A percentile compares a stretch with the other conserved stretches of the same genome.
These are phyloP conservation scores for Electrophaes corylata DNA, from an alignment of 2,888 invertebrate genomes.

Conservation along the genomic window DNA sequence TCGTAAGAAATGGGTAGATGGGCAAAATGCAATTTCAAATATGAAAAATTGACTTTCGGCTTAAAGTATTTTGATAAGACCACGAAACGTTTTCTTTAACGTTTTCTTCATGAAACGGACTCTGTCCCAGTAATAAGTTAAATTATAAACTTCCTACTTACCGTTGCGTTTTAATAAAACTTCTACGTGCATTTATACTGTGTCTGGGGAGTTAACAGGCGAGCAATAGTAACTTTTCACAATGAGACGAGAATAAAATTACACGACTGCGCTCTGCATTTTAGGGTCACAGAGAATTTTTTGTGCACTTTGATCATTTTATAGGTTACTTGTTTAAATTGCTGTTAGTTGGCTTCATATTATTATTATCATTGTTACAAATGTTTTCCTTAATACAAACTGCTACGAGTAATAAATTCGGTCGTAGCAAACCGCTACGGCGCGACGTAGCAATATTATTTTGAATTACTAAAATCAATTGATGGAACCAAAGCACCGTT, in stretches of 20 bases:
- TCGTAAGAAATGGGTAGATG: not conserved
- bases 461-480: slow-evolving; percentile 17
- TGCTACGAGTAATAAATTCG: not conserved
- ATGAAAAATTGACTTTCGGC: not conserved
- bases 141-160: slow-evolving; percentile 47
- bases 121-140: slow-evolving; percentile 39
- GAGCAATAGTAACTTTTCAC: slow-evolving; percentile 48
- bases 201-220: slow-evolving; percentile 45
- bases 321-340: not conserved
- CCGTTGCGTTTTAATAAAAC: slow-evolving; percentile 56
- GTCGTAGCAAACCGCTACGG: slow-evolving; percentile 21
- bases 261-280: slow-evolving; percentile 22
- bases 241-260: slow-evolving; percentile 48
- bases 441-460: slow-evolving; percentile 14
- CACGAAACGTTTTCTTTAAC: not conserved
- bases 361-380: not conserved
- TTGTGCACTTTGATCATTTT: not conserved
- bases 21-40: not conserved
- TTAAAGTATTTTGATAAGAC: not conserved
- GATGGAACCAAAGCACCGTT: slow-evolving; percentile 15
- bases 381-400: not conserved
- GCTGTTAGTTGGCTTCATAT: not conserved
- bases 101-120: slow-evolving; percentile 24
- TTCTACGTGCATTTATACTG: slow-evolving; percentile 52
- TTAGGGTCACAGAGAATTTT: slow-evolving; percentile 21